Evolutionary conservation across 2,888 invertebrate species (phyloP).

Genomic region (Therioaphis trifolii): DNA sequence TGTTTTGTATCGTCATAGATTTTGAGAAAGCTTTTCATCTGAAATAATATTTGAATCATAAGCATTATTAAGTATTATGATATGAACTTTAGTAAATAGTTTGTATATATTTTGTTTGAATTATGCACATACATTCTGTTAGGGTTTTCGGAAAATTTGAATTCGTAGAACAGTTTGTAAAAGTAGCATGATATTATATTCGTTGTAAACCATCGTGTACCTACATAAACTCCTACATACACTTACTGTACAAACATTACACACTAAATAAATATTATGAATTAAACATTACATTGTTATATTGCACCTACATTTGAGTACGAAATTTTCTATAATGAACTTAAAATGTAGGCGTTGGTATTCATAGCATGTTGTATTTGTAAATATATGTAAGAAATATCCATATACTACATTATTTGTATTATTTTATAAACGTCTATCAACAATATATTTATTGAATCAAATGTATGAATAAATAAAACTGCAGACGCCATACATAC

Average conservation of each 20-base stretch:
- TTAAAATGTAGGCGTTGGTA: background rate
- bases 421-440: background rate
- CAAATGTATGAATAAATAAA: too few relatives aligned
- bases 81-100: background rate
- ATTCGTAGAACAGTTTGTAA: background rate
- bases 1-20: background rate
- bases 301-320: background rate
- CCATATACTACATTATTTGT: background rate
- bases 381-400: conserved; percentile 15
- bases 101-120: background rate
- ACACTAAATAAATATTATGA: conserved; percentile 29
- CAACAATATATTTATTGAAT: background rate
- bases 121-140: background rate
- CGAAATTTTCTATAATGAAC: background rate
- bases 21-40: background rate
- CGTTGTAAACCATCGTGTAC: too few relatives aligned
- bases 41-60: background rate
- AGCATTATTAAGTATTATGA: background rate
- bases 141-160: too few relatives aligned
- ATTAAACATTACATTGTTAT: conserved; percentile 15
- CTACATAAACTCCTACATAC: too few relatives aligned
- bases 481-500: background rate
- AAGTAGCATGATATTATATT: background rate
- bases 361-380: background rate
- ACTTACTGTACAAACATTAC: conserved; percentile 15